Evolutionary conservation across 2,888 invertebrate species (phyloP).

Genomic region (Oscheius sp.): DNA sequence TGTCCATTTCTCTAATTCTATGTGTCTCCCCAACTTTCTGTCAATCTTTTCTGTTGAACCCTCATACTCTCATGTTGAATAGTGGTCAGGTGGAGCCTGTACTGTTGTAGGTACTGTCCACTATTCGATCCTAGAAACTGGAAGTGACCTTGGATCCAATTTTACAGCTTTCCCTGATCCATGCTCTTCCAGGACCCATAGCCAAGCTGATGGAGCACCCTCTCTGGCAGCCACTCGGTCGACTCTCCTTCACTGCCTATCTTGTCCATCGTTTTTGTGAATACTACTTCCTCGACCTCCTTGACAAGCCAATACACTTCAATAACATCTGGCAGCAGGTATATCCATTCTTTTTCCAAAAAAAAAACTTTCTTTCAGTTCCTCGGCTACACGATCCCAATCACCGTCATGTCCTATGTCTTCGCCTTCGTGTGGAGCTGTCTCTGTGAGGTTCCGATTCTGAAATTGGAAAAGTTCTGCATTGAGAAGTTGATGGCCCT

Average conservation of each 20-base stretch:
- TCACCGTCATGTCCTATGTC: slow-evolving; percentile 8
- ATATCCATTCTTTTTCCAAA: background rate
- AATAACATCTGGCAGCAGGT: slow-evolving; percentile 45
- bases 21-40: too few relatives aligned
- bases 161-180: slow-evolving; percentile 77
- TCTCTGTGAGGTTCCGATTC: slow-evolving; percentile 42
- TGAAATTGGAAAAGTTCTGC: slow-evolving; percentile 37
- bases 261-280: slow-evolving; percentile 75
- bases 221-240: slow-evolving; percentile 82
- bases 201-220: slow-evolving; percentile 27
- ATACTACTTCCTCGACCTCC: slow-evolving; percentile 43
- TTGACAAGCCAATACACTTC: slow-evolving; percentile 44
- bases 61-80: too few relatives aligned
- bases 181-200: slow-evolving; percentile 80
- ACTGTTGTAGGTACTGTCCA: too few relatives aligned
- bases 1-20: too few relatives aligned
- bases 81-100: too few relatives aligned
- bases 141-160: too few relatives aligned
- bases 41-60: too few relatives aligned
- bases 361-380: slow-evolving; percentile 7
- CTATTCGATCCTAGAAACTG: too few relatives aligned
- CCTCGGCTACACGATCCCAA: slow-evolving; percentile 9
- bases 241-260: slow-evolving; percentile 92
- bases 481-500: slow-evolving; percentile 1
- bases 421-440: slow-evolving; percentile 50